Conservation (phyloP, 1,140 invertebrate genomes). For the Zaprionus tsacasi region DNA sequence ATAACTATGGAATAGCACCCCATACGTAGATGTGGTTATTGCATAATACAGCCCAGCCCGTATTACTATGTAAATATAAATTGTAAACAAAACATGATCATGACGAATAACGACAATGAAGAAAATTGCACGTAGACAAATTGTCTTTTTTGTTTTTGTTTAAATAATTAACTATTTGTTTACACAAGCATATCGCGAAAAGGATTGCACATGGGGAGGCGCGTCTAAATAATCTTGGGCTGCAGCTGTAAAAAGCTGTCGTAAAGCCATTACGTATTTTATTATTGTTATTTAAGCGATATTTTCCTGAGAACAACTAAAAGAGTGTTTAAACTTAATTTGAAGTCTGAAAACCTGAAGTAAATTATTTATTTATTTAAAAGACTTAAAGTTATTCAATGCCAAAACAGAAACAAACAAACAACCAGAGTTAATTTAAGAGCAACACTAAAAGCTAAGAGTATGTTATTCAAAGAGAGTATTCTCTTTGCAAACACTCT, state of each 20-base stretch:
- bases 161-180: slow-evolving; percentile 21
- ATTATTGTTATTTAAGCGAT: slow-evolving; percentile 15
- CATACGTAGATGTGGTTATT: slow-evolving; percentile 8
- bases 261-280: slow-evolving; percentile 3
- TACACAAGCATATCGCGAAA: background rate
- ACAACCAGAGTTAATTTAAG: slow-evolving; percentile 10
- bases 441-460: slow-evolving; percentile 12
- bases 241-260: slow-evolving; percentile 8
- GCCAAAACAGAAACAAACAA: slow-evolving; percentile 28
- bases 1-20: background rate
- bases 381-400: slow-evolving; percentile 36
- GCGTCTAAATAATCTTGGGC: background rate
- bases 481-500: slow-evolving; percentile 21
- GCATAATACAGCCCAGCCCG: slow-evolving; percentile 14
- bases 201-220: background rate
- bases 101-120: slow-evolving; percentile 16
- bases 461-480: background rate
- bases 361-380: slow-evolving; percentile 22
- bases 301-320: background rate
- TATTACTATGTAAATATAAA: slow-evolving; percentile 10
- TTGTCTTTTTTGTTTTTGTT: slow-evolving; percentile 18
- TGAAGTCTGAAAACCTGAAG: background rate
- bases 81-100: slow-evolving; percentile 15
- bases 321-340: background rate
- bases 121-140: slow-evolving; percentile 27